Evolutionary conservation across 2,797 vertebrate species (phyloP).

Genomic region (Botia kubotai): DNA sequence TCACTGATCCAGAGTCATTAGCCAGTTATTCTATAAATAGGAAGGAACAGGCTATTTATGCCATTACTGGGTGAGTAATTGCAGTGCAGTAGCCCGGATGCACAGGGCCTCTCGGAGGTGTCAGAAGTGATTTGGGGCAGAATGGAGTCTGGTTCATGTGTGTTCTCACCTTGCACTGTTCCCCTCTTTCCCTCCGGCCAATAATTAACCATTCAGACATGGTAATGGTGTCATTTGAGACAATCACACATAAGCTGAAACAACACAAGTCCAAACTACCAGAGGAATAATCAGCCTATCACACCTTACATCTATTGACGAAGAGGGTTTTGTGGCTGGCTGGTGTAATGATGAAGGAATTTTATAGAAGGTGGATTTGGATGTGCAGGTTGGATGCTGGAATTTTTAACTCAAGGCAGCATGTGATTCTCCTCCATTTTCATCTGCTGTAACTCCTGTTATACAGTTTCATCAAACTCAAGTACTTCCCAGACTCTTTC

Average conservation of each 20-base stretch:
- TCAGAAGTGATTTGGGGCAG: slow-evolving; percentile 61
- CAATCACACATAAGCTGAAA: slow-evolving; percentile 77
- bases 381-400: too few relatives aligned
- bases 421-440: not conserved
- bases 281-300: slow-evolving; percentile 68
- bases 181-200: slow-evolving; percentile 71
- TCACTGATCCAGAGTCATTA: slow-evolving; percentile 48
- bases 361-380: not conserved
- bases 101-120: slow-evolving; percentile 77
- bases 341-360: not conserved
- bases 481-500: not conserved
- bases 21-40: slow-evolving; percentile 53
- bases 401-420: too few relatives aligned
- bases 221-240: slow-evolving; percentile 82
- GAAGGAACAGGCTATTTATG: slow-evolving; percentile 79
- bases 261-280: slow-evolving; percentile 69
- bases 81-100: slow-evolving; percentile 76
- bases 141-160: slow-evolving; percentile 77
- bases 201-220: slow-evolving; percentile 81
- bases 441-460: not conserved
- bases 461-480: not conserved
- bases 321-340: slow-evolving; percentile 2
- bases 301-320: slow-evolving; percentile 47
- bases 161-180: slow-evolving; percentile 82
- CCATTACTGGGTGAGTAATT: slow-evolving; percentile 78